Base-by-base conservation (phyloP, 2,888 invertebrate species). In the Octodonta nipae region DNA sequence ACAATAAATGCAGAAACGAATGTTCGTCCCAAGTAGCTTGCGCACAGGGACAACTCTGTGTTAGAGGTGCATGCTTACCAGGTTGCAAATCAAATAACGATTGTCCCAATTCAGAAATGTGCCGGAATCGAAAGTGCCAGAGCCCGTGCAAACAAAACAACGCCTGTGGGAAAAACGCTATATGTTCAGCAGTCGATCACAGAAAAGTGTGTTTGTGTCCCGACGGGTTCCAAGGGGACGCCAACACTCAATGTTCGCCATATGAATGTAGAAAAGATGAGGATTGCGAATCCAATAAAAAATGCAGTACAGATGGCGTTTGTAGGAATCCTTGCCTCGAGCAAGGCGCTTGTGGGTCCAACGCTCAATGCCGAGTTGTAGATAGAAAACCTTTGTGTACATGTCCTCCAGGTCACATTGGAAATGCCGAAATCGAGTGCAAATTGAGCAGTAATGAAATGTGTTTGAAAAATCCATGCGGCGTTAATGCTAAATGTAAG, bases 201-300 rank as follows among this genome's bases (percentile, higher is more conserved):
- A 71, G 82, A 25, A 78, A 84, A 26, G 71, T 89, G 3, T 91
- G 91, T 54, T 71, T 84, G 36, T 91, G 91, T 53, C 85, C 86
- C 1, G 83, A 84, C 51, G 86, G 88, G 10, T 84, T 71, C 52
- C 79, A 79, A 43, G 86, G 86, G 1, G 83, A 87, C 53, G 84
- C 87, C 1, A 72, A 71, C 35, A 74, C 71, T 41, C 73, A 75
- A 50, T 87, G 87, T 49, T 71, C 72, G 38, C 71, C 78, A 40
- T 77, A 81, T 42, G 84, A 86, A 62, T 89, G 89, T 48, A 67
- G 72, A 33, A 65, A 66, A 29, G 77, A 85, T 53, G 67, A 71
- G 5, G 86, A 88, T 49, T 89, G 89, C 52, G 79, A 79, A 32
- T 51, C 69, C 2, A 81, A 76, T 47, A 85, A 87, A 58, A 70